These are phyloP conservation scores for Malurus alboscapulatus DNA, from an alignment of 2,113 vertebrate species.

Conservation along the genomic window DNA sequence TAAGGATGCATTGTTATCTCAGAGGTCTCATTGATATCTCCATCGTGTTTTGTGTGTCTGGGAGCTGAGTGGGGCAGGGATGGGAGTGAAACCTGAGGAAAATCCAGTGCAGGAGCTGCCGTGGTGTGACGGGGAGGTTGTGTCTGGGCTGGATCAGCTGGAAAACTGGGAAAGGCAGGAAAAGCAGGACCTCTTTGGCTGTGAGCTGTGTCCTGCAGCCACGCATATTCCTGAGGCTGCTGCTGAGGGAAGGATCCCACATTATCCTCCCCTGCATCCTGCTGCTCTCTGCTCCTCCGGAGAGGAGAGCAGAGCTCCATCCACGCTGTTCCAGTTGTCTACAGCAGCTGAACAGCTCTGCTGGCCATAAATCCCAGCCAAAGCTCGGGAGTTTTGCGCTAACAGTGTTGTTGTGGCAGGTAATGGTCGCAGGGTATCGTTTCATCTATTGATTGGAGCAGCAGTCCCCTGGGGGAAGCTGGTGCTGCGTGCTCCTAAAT, in stretches of 20 bases:
- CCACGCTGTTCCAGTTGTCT: not conserved
- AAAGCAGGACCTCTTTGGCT: not conserved
- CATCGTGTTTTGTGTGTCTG: not conserved
- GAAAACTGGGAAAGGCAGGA: not conserved
- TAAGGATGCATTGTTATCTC: not conserved
- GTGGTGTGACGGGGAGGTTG: not conserved
- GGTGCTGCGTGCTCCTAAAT: not conserved
- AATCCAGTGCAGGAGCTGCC: not conserved
- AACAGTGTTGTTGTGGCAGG: not conserved
- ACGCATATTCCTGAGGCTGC: rapidly evolving
- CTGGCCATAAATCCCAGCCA: not conserved
- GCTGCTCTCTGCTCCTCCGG: not conserved
- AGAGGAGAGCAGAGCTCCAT: not conserved
- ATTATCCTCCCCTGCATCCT: rapidly evolving
- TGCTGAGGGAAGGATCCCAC: rapidly evolving
- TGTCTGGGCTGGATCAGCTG: not conserved
- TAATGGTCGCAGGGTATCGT: slow-evolving; percentile 13
- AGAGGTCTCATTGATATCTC: not conserved
- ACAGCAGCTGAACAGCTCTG: rapidly evolving
- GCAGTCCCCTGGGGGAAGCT: not conserved
- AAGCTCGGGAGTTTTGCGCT: not conserved
- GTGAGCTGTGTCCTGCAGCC: not conserved
- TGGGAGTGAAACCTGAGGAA: not conserved
- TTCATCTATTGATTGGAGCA: slow-evolving; percentile 38
- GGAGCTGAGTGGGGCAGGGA: not conserved